These are phyloP conservation scores for Hedychridium roseum DNA, from an alignment of 2,888 invertebrate genomes.

Conservation along the genomic window DNA sequence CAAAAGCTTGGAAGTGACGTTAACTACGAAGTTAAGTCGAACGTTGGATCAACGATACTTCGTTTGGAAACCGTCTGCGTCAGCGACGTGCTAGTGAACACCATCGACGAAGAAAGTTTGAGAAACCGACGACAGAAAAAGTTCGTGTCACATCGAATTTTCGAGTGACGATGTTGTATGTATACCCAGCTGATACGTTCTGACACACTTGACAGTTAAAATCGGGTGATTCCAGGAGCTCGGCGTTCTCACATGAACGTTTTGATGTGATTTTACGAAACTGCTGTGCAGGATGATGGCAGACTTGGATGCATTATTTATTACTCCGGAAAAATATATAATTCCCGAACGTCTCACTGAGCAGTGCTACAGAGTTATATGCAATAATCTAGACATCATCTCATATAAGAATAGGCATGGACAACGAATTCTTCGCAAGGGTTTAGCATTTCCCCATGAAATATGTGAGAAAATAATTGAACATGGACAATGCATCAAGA, in stretches of 20 bases:
- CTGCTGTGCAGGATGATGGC: slow-evolving; percentile 45
- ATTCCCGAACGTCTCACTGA: slow-evolving; percentile 72
- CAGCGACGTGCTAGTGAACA: neutral
- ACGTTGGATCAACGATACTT: neutral
- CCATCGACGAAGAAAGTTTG: neutral
- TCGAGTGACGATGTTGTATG: slow-evolving; percentile 13
- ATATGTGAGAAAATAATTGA: slow-evolving; percentile 76
- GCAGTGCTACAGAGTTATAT: slow-evolving; percentile 71
- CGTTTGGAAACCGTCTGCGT: neutral
- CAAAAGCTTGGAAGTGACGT: neutral
- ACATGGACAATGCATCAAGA: slow-evolving; percentile 66
- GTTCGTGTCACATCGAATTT: slow-evolving; percentile 6
- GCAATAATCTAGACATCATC: slow-evolving; percentile 71
- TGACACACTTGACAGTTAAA: slow-evolving; percentile 46
- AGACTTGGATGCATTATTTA: slow-evolving; percentile 50
- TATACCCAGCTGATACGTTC: slow-evolving; percentile 41
- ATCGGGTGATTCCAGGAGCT: slow-evolving; percentile 30
- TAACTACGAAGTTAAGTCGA: neutral
- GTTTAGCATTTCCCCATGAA: slow-evolving; percentile 74
- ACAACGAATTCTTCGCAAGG: slow-evolving; percentile 66
- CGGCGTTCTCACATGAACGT: slow-evolving; percentile 22
- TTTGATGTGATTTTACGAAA: slow-evolving; percentile 22
- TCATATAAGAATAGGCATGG: slow-evolving; percentile 52
- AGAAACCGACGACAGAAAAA: neutral
- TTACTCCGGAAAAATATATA: slow-evolving; percentile 48